Conservation (phyloP, 2,797 vertebrate genomes). For the Nannoperca obscura region DNA sequence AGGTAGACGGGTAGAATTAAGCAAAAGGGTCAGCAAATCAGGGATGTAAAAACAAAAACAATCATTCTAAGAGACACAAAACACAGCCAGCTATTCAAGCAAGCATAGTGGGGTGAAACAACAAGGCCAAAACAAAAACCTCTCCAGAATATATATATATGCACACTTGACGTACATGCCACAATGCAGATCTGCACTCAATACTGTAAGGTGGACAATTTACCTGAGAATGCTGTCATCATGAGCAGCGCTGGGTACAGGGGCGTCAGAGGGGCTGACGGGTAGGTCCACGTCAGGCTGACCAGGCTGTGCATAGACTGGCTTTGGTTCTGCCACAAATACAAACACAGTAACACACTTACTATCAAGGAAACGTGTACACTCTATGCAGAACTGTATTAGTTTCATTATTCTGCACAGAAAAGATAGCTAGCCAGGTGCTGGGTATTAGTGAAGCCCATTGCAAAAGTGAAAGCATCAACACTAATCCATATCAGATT, state of each 20-base stretch:
- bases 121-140: conserved; percentile 14
- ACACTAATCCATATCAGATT: background rate
- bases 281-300: conserved; percentile 98
- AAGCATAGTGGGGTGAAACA: background rate
- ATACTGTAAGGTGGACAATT: conserved; percentile 10
- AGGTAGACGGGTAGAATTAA: conserved; percentile 24
- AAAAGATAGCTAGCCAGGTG: background rate
- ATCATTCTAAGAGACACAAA: conserved; percentile 15
- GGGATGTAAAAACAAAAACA: conserved; percentile 14
- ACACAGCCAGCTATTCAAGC: background rate
- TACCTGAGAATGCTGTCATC: conserved; percentile 97
- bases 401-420: background rate
- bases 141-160: background rate
- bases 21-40: conserved; percentile 30
- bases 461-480: background rate
- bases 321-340: conserved; percentile 91
- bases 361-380: background rate
- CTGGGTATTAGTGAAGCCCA: background rate
- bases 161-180: background rate
- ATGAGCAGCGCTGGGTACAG: conserved; percentile 91
- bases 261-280: conserved; percentile 95
- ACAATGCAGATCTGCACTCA: background rate
- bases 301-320: conserved; percentile 96
- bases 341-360: conserved; percentile 28
- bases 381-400: background rate